Conservation (phyloP, 2,888 invertebrate species). For the Anthrax anthrax region DNA sequence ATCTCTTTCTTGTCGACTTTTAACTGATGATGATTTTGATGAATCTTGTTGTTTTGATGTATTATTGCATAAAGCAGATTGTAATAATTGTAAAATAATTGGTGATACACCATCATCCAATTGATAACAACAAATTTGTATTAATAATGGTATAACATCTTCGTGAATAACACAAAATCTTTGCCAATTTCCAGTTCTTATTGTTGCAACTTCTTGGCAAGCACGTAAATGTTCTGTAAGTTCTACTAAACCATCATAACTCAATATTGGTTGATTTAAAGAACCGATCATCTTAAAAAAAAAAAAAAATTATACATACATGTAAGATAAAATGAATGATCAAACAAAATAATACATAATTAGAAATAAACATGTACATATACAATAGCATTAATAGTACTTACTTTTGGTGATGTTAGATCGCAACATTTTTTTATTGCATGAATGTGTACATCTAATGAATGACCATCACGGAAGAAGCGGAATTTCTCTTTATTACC, state of each 20-base stretch:
- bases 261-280: constrained; percentile 38
- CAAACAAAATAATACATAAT: too few species aligned
- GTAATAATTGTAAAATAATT: constrained; percentile 76
- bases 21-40: constrained; percentile 15
- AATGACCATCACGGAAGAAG: constrained; percentile 83
- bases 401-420: constrained; percentile 27
- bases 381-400: too few species aligned
- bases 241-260: constrained; percentile 84
- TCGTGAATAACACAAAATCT: constrained; percentile 64
- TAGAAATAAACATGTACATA: too few species aligned
- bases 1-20: constrained; percentile 45
- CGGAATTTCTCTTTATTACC: constrained; percentile 93
- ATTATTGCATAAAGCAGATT: constrained; percentile 66
- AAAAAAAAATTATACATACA: too few species aligned
- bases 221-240: constrained; percentile 90
- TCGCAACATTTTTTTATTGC: constrained; percentile 40
- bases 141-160: constrained; percentile 62
- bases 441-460: constrained; percentile 76
- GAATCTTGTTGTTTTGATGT: constrained; percentile 12
- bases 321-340: too few species aligned
- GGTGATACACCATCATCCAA: constrained; percentile 86
- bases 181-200: constrained; percentile 92
- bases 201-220: constrained; percentile 82
- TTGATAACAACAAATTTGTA: constrained; percentile 63
- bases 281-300: constrained; percentile 15